Conservation (phyloP, 2,888 invertebrate species). For the Brenthis daphne region DNA sequence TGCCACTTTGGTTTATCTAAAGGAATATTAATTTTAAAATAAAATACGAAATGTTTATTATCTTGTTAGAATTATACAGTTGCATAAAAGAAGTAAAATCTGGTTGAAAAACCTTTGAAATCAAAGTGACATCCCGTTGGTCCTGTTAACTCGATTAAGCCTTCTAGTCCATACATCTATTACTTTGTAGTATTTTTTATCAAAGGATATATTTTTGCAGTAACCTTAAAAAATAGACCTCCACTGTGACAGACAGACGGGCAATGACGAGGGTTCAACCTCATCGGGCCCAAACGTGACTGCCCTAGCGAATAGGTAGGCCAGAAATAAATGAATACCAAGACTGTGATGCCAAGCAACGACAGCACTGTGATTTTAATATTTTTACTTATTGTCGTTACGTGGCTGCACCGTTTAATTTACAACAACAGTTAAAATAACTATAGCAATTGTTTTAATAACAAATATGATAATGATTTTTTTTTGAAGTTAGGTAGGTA, state of each 20-base stretch:
- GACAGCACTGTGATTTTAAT: conserved; percentile 13
- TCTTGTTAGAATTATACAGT: no score
- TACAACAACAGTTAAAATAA: no score
- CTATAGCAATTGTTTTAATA: no score
- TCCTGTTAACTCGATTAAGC: conserved; percentile 12
- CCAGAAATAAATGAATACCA: conserved; percentile 36
- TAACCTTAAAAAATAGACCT: conserved; percentile 42
- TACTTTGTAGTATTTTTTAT: conserved; percentile 26
- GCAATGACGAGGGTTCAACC: conserved; percentile 50
- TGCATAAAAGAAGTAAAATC: background rate
- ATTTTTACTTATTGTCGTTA: background rate
- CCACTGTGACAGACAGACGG: conserved; percentile 47
- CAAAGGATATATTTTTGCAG: conserved; percentile 42
- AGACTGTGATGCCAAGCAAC: conserved; percentile 24
- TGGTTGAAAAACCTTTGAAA: conserved; percentile 2
- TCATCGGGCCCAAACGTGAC: conserved; percentile 42
- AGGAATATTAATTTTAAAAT: no score
- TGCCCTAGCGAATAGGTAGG: conserved; percentile 40
- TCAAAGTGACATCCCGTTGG: background rate
- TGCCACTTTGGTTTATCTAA: no score
- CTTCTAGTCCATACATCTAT: conserved; percentile 19
- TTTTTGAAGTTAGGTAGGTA: no score
- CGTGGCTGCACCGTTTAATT: no score
- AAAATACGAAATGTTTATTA: no score
- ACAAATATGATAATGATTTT: no score